Percentiles rank a stretch among this genome's conserved stretches.
These are phyloP conservation scores for Pseudomyrmex pallidus DNA, from an alignment of 1,140 invertebrate genomes.

Conservation along the genomic window DNA sequence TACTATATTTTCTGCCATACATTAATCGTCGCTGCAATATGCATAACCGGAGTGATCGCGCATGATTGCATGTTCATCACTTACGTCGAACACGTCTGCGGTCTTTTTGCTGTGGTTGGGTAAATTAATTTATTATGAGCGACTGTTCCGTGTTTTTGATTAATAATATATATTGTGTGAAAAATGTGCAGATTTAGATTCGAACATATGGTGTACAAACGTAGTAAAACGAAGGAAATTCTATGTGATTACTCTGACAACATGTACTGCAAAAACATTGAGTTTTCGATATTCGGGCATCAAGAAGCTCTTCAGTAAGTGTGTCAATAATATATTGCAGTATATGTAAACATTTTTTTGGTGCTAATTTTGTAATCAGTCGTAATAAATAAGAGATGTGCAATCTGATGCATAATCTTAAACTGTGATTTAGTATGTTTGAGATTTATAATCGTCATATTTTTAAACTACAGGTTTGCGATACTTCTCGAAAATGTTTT, in stretches of 20 bases:
- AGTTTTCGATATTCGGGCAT: constrained; percentile 19
- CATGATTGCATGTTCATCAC: constrained; percentile 35
- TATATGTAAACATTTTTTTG: neutral
- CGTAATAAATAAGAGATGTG: neutral
- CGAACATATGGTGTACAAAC: neutral
- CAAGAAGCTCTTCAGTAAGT: constrained; percentile 28
- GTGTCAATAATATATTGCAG: neutral
- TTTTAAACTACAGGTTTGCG: neutral
- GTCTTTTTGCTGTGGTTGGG: constrained; percentile 27
- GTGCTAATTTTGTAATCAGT: neutral
- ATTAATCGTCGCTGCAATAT: neutral
- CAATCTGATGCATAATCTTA: too few relatives aligned
- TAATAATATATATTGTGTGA: neutral
- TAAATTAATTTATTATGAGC: neutral
- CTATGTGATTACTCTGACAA: neutral
- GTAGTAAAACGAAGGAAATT: neutral
- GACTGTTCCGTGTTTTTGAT: neutral
- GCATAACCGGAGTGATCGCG: constrained; percentile 8
- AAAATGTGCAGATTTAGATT: constrained; percentile 35
- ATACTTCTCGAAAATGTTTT: constrained; percentile 25
- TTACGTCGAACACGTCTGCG: constrained; percentile 35
- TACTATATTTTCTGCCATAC: constrained; percentile 18
- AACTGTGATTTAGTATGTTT: too few relatives aligned
- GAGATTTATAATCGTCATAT: neutral
- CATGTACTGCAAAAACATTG: constrained; percentile 35